Base-by-base conservation (phyloP, 2,797 vertebrate species). In the Alfaro cultratus region DNA sequence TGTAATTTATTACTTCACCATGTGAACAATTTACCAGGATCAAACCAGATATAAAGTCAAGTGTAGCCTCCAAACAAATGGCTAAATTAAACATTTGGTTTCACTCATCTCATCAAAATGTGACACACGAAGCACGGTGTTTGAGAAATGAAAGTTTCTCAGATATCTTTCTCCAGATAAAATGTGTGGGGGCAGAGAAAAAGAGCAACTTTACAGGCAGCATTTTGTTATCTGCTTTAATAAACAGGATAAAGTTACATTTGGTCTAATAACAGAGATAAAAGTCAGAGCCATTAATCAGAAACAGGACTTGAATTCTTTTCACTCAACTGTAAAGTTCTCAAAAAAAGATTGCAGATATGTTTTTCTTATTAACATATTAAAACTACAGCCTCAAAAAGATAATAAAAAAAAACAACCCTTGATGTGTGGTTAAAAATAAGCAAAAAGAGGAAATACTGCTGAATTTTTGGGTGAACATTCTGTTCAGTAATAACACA, bases 81-180 rank as follows among this genome's bases (percentile, higher is more conserved):
- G 75, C 75, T 46, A 53, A 83, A 91, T 91, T 46, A 86, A 77
- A 82, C 55, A 60, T 90, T 92, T 86, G 83, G 77, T 87, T 91
- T 85, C 77, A 78, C 67, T 88, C 85, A 86, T 86, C 82, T 76
- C 18, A 82, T 82, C 79, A 75, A 79, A 88, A 89, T 88, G 85
- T 88, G 82, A 82, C 87, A 85, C 78, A 87, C 83, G 80, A 91
- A 85, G 77, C 70, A 3, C 78, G 73, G 75, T 85, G 78, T 87
- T 84, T 78, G 78, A 75, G 13, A 75, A 23, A 90, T 86, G 75
- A 87, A 89, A 82, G 83, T 86, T 90, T 86, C 87, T 90, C 88
- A 80, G 91, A 80, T 39, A 74, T 4, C 26, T 81, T 72, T 80
- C 74, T 84, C 71, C n/a, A 77, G 46, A 83, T 80, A 78, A 53